Evolutionary conservation across 2,113 vertebrate species (phyloP).

Genomic region (Maylandia zebra): DNA sequence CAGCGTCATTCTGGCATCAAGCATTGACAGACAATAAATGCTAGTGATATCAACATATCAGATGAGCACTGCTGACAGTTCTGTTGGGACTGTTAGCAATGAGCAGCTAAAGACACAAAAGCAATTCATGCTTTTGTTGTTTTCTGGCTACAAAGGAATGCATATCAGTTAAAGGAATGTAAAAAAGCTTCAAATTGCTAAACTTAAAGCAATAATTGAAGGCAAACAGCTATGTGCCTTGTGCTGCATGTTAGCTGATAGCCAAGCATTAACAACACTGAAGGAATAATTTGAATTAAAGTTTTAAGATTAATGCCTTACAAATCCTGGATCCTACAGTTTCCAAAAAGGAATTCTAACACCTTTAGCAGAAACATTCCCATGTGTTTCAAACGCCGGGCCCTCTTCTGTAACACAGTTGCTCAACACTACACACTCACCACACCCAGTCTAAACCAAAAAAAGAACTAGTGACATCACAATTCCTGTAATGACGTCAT

Average conservation of each 20-base stretch:
- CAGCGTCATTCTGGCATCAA: conserved; percentile 32
- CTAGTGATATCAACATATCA: conserved; percentile 31
- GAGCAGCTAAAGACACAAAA: neutral
- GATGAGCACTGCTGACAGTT: conserved; percentile 1
- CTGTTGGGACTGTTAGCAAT: conserved; percentile 1
- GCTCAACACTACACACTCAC: neutral
- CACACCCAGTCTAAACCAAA: neutral
- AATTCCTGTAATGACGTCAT: neutral
- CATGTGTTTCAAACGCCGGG: accelerated
- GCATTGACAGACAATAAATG: conserved; percentile 41
- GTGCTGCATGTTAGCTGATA: neutral
- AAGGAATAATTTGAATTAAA: neutral
- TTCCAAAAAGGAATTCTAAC: neutral
- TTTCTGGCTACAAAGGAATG: neutral
- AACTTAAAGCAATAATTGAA: neutral
- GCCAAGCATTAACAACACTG: neutral
- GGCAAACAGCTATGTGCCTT: neutral
- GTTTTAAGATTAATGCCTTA: neutral
- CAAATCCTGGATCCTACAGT: neutral
- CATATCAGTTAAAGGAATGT: neutral
- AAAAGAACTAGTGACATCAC: neutral
- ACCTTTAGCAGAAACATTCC: neutral
- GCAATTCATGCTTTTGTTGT: neutral
- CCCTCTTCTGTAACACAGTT: neutral
- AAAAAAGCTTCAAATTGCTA: neutral